A percentile compares a stretch with the other conserved stretches of the same genome.
Conservation (phyloP, 2,888 invertebrate species). For the Dorcus hopei region DNA sequence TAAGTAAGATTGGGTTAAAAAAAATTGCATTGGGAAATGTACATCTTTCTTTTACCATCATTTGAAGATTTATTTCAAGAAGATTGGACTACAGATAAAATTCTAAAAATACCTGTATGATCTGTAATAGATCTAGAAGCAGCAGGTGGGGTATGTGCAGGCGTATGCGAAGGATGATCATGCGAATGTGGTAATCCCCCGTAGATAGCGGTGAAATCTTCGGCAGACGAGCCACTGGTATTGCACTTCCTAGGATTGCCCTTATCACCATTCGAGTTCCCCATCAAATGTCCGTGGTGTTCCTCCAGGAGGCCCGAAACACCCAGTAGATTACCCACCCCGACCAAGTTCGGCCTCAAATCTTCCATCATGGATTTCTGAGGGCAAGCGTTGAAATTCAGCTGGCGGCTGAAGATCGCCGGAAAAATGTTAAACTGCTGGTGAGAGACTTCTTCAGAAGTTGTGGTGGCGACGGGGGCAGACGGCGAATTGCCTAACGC, state of each 20-base stretch:
- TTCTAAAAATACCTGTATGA: conserved; percentile 42
- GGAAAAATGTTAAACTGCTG: conserved; percentile 91
- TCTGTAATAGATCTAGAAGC: conserved; percentile 47
- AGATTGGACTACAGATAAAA: too few relatives aligned
- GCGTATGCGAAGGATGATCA: conserved; percentile 58
- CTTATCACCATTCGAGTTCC: conserved; percentile 48
- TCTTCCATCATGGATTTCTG: conserved; percentile 82
- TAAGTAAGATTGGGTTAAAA: too few relatives aligned
- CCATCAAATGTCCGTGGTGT: conserved; percentile 61
- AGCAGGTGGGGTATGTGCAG: conserved; percentile 68
- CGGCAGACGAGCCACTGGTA: conserved; percentile 76
- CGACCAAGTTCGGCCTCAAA: conserved; percentile 76
- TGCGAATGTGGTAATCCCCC: conserved; percentile 55
- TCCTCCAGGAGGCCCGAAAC: conserved; percentile 78
- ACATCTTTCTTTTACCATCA: too few relatives aligned
- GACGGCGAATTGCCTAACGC: conserved; percentile 59
- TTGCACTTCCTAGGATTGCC: conserved; percentile 66
- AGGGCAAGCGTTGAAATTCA: conserved; percentile 72
- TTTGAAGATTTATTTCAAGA: too few relatives aligned
- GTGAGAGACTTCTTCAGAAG: conserved; percentile 57
- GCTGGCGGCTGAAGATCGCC: conserved; percentile 84
- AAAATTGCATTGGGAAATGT: too few relatives aligned
- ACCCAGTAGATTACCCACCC: conserved; percentile 73
- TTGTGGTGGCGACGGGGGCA: conserved; percentile 49
- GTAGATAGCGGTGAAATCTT: conserved; percentile 86